These are phyloP conservation scores for Karalla daura DNA, from an alignment of 2,797 vertebrate species.

Conservation along the genomic window DNA sequence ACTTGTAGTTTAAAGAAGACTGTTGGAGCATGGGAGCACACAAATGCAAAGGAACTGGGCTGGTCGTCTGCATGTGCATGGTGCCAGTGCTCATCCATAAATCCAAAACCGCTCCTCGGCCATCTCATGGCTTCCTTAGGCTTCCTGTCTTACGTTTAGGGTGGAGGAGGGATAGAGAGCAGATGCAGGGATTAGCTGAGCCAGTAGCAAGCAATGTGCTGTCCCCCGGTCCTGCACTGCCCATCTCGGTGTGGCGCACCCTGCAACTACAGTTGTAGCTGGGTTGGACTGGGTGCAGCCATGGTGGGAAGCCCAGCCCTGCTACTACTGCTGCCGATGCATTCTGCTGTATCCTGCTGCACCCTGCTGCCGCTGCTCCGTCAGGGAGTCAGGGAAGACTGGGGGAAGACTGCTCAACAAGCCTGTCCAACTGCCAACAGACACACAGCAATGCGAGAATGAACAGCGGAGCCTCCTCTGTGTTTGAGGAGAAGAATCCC, in stretches of 20 bases:
- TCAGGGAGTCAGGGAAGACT: constrained; percentile 64
- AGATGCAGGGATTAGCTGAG: too few species aligned
- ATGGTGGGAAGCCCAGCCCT: constrained; percentile 75
- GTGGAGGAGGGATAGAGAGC: constrained; percentile 79
- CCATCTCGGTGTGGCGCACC: constrained; percentile 80
- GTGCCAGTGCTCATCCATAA: too few species aligned
- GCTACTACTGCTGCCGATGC: too few species aligned
- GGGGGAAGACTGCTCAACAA: constrained; percentile 24
- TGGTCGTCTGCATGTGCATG: too few species aligned
- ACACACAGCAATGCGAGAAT: constrained; percentile 29
- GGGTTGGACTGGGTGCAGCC: constrained; percentile 88
- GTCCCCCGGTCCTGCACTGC: constrained; percentile 75
- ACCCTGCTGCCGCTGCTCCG: too few species aligned
- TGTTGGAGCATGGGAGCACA: too few species aligned
- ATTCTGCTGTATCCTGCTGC: too few species aligned
- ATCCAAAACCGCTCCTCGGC: too few species aligned
- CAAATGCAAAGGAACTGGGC: too few species aligned
- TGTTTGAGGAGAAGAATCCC: constrained; percentile 90
- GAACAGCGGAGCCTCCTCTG: constrained; percentile 72
- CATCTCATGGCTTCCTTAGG: too few species aligned
- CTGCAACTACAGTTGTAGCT: constrained; percentile 92
- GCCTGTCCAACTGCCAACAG: background rate
- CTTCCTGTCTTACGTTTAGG: constrained; percentile 90
- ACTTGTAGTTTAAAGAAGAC: too few species aligned
- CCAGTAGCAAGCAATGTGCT: constrained; percentile 92